phyloP scores from a whole-genome alignment of 2,888 invertebrate species.

The Euplexia lucipara region DNA sequence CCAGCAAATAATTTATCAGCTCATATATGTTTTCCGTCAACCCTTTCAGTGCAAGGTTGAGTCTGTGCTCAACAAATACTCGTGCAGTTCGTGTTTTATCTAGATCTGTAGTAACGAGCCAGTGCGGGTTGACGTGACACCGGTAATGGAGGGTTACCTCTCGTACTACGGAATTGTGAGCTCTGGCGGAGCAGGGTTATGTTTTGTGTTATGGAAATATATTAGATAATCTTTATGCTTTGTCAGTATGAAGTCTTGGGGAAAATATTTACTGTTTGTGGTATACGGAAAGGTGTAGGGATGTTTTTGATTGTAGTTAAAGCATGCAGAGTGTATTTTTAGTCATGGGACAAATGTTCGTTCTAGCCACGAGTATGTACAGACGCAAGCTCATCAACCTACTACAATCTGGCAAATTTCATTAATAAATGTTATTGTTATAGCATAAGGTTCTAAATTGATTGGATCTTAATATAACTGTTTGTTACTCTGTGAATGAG shows the following conservation, averaged over 20 bases:
- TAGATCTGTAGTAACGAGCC: constrained; percentile 34
- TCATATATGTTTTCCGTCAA: neutral
- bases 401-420: no score
- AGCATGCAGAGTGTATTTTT: no score
- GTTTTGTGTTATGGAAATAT: constrained; percentile 10
- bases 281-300: neutral
- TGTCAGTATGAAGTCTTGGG: neutral
- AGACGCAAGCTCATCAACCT: no score
- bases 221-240: neutral
- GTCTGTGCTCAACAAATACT: constrained; percentile 28
- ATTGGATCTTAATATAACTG: no score
- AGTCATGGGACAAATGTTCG: no score
- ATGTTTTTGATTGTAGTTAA: neutral
- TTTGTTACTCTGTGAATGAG: no score
- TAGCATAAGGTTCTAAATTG: no score
- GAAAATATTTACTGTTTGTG: constrained; percentile 14
- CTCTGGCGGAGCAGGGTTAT: constrained; percentile 12
- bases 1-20: neutral
- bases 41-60: constrained; percentile 30
- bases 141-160: constrained; percentile 20
- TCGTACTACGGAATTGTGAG: neutral
- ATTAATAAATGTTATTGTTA: no score
- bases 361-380: no score
- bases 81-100: constrained; percentile 43
- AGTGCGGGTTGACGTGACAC: constrained; percentile 7